Evolutionary conservation across 2,888 invertebrate species (phyloP), one percentile per base, ranked within the genome.

Genomic region (Tinea pellionella): DNA sequence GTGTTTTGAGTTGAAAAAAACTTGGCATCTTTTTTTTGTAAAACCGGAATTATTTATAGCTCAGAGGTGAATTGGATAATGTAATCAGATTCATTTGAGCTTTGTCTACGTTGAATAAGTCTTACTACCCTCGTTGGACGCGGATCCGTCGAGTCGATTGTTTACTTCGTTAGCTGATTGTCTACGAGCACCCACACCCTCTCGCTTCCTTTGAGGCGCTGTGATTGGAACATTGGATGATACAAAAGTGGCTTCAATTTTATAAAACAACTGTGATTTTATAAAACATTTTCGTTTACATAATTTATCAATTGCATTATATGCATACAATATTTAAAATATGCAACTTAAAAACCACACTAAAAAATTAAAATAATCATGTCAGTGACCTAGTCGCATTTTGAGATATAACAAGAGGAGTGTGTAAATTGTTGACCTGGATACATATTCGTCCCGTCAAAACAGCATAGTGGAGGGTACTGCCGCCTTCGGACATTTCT

Each of bases 161-260:
- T 85, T 85, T 84, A 80, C 85, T 84, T 86, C 86, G 85, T 85
- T 85, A 84, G 82, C 67, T 67, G 73, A 72, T 67, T 71, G 67
- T 70, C 70, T 75, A 73, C 77, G 74, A 73, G 68, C 65, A 67
- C 71, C 75, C 75, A 72, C 70, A 75, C 79, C 70, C 68, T 69
- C 13, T 55, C 29, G n/a, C 57, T 32, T 57, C 32, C 57, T 57
- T 57, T 15, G 30, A 57, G 32, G 57, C 29, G 32, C 6, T 57
- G 13, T 32, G 57, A 57, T 57, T 55, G 12, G 24, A 29, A 55
- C 55, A n/a, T 55, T 55, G 37, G 37, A 24, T 41, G 29, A 60
- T 60, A 60, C 51, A 29, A 30, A 57, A 56, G n/a, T 12, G 9
- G 37, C 3, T 37, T n/a, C 37, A 37, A 37, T 37, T 37, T 37